Percentiles rank a stretch among this genome's conserved stretches.
These are phyloP conservation scores for Mormyrops boulengeri DNA, from an alignment of 2,797 vertebrate species.

Conservation along the genomic window DNA sequence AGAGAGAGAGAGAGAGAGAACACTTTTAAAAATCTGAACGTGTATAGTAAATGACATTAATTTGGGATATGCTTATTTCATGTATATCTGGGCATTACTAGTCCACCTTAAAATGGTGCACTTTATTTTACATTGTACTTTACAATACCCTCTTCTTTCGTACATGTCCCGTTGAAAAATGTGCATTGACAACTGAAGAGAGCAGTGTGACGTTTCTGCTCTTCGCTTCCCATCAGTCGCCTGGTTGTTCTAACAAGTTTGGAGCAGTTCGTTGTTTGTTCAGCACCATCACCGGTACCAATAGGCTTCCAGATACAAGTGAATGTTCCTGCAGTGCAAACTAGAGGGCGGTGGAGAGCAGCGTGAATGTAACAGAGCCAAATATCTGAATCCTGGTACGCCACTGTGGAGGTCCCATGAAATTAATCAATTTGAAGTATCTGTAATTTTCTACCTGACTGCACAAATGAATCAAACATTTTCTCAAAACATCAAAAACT, in stretches of 20 bases:
- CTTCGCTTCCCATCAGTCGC: neutral
- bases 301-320: neutral
- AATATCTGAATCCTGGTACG: neutral
- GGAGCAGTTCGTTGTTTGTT: neutral
- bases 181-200: neutral
- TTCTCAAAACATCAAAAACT: neutral
- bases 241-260: neutral
- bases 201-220: neutral
- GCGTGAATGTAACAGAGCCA: neutral
- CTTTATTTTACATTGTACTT: neutral
- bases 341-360: neutral
- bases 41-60: neutral
- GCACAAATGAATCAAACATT: neutral
- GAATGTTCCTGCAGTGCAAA: neutral
- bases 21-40: neutral
- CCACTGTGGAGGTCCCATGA: neutral
- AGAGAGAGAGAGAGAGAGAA: neutral
- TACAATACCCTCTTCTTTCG: neutral
- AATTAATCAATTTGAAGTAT: neutral
- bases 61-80: neutral
- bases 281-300: neutral
- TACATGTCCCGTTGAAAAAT: neutral
- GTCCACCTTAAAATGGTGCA: neutral
- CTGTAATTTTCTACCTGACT: neutral
- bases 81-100: neutral